Evolutionary conservation across 2,113 vertebrate species (phyloP).

Genomic region (Ranitomeya imitator): DNA sequence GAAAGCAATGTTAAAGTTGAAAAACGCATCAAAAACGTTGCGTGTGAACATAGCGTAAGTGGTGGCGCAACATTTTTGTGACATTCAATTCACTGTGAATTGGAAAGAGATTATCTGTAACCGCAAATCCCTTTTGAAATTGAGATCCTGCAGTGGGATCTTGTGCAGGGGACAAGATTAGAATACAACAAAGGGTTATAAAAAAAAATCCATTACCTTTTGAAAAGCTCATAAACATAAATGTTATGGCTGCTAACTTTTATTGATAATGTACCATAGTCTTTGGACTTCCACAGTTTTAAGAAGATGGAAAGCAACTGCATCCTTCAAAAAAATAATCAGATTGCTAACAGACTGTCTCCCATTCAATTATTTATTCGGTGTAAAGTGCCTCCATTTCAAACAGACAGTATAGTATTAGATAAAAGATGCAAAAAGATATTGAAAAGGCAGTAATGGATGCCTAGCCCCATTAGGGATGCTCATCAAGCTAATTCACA

Average conservation of each 20-base stretch:
- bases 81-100: too few relatives aligned
- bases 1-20: too few relatives aligned
- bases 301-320: slow-evolving; percentile 53
- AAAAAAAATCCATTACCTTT: slow-evolving; percentile 7
- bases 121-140: not conserved
- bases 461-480: slow-evolving; percentile 65
- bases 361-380: slow-evolving; percentile 61
- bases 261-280: slow-evolving; percentile 9
- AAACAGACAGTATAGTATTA: slow-evolving; percentile 61
- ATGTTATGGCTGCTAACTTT: slow-evolving; percentile 8
- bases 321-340: slow-evolving; percentile 59
- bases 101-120: too few relatives aligned
- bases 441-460: slow-evolving; percentile 67
- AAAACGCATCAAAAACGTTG: too few relatives aligned
- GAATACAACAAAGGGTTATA: not conserved
- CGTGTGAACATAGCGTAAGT: too few relatives aligned
- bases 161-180: not conserved
- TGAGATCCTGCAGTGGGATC: not conserved
- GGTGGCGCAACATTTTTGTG: too few relatives aligned
- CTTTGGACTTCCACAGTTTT: slow-evolving; percentile 51
- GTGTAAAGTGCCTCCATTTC: slow-evolving; percentile 58
- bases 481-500: slow-evolving; percentile 68
- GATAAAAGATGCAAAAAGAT: slow-evolving; percentile 65
- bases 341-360: slow-evolving; percentile 57
- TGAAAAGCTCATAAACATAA: slow-evolving; percentile 9